Base-by-base conservation (phyloP, 2,113 vertebrate genomes). In the Cyphomyrus discorhynchus region DNA sequence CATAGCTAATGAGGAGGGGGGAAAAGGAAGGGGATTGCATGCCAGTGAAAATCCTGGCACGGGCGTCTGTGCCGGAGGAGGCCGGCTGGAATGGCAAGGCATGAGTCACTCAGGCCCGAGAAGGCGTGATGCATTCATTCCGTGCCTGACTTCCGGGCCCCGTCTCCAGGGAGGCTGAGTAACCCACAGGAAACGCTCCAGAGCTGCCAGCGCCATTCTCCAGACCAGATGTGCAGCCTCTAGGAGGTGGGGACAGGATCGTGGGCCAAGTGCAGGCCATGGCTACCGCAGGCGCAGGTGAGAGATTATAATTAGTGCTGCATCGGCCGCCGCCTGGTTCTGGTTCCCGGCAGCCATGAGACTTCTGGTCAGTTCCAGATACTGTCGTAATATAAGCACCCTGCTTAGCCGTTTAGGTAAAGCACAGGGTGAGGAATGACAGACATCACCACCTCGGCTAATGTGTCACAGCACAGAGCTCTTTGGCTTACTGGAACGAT, bases 61-160 rank as follows among this genome's bases (percentile, higher is more conserved):
- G 7, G 31, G 31, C 0, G 50, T 56, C 83, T n/a, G 46, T 24
- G 85, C 50, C 50, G 35, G 56, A 66, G 49, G 35, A 88, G 39
- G 52, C 35, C 0, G 52, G 19, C 15, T 42, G 56, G 50, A 31
- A 87, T 35, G 50, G 85, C 50, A 86, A 17, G 42, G 86, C 52
- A 3, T 88, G 87, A 88, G 87, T 88, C 87, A 88, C 8, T 56
- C 56, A 2, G 17, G 56, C 31, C 53, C 4, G 56, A 62, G 35
- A 88, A 58, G 87, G 87, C 87, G 56, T 62, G 87, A 88, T 53
- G 56, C 52, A n/a, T 50, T 62, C 87, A 46, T 53, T 62, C 87
- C 56, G 11, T 42, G 87, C 19, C 56, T 42, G 39, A 66, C 53
- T 88, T 88, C 87, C 31, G 53, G 49, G 10, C 35, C 53, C 7